Conservation (phyloP, 2,113 vertebrate genomes). For the Trochalopteron elliotii region DNA sequence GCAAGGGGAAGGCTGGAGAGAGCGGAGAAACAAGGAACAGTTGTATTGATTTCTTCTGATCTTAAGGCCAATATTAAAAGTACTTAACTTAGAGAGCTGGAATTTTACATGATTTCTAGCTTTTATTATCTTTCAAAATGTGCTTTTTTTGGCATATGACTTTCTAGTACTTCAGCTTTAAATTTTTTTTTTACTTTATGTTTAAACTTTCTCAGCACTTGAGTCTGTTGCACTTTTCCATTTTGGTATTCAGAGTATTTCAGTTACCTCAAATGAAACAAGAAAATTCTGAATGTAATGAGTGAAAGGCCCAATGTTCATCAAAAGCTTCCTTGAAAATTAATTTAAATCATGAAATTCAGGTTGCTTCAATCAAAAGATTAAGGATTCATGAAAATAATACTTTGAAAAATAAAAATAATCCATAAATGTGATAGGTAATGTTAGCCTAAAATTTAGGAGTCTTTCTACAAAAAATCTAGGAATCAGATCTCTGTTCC, state of each 20-base stretch:
- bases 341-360: neutral
- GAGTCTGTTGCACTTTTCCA: neutral
- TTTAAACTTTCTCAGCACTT: neutral
- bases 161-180: neutral
- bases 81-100: neutral
- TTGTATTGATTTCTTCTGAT: constrained; percentile 54
- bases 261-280: neutral
- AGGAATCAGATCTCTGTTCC: neutral
- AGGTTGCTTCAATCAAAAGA: neutral
- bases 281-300: neutral
- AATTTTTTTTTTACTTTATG: neutral
- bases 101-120: neutral
- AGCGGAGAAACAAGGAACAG: neutral
- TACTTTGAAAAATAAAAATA: neutral
- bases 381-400: neutral
- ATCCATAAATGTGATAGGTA: neutral
- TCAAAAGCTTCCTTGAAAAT: neutral
- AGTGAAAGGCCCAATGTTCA: neutral
- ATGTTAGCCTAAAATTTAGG: neutral
- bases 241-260: neutral
- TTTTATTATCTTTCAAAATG: neutral
- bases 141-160: neutral
- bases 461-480: neutral
- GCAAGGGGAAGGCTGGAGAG: neutral
- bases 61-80: neutral